Evolutionary conservation across 1,140 invertebrate genomes (phyloP), one percentile per base, ranked within the genome.

Genomic region (Bombyx mori): DNA sequence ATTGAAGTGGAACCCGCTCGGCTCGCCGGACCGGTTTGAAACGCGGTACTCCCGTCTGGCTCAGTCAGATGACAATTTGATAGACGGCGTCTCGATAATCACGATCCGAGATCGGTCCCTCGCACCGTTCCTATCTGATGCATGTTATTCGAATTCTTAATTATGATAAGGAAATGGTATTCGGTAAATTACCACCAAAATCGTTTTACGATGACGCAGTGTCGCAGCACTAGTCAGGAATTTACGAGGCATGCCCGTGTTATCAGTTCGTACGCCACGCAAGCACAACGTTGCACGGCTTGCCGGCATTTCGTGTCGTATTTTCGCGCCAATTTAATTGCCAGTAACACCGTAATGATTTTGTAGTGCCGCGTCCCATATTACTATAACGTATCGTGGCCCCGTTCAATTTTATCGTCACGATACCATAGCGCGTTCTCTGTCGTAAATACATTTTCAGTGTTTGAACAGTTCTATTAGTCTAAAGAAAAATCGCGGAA

Each of bases 11-110:
- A 71, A 73, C 72, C 75, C 54, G 65, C 57, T 56, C 57, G 63
- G 69, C 71, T 66, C 60, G 73, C 64, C 58, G 63, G 76, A 84
- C 81, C 79, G 81, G 83, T 84, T 83, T 77, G 59, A 35, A 62
- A 60, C 69, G 61, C 69, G 68, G 72, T 75, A 68, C 69, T 73
- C 69, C 65, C 68, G 73, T 78, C 69, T 77, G 79, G 66, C 63
- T 62, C 62, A 57, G 69, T 62, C 68, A 70, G 73, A 78, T 73
- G 77, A 82, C 77, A 77, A 80, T 82, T 79, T 81, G 72, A 80
- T 79, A 75, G 73, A 71, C 73, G 65, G 65, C 59, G 56, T 66
- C 71, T 65, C 54, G 66, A 65, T 66, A 70, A 63, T 70, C 63
- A 59, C 65, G 60, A 65, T 67, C 56, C 52, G 54, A 61, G 51